Conservation (phyloP, 2,888 invertebrate genomes). For the Drosophila monieri region DNA sequence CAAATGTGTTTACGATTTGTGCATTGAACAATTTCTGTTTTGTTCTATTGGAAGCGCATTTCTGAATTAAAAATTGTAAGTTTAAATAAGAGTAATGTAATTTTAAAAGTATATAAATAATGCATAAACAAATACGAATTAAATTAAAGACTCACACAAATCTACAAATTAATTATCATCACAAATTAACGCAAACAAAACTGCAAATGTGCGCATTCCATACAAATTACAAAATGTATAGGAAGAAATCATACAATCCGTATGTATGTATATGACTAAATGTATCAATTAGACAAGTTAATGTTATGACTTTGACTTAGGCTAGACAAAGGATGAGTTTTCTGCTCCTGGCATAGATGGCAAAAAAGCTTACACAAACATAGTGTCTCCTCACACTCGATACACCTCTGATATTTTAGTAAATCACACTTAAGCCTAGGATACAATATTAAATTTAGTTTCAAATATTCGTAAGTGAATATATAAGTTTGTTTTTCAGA, state of each 20-base stretch:
- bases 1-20: constrained; percentile 53
- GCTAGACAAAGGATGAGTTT: constrained; percentile 59
- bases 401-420: constrained; percentile 64
- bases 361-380: constrained; percentile 53
- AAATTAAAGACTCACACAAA: constrained; percentile 42
- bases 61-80: constrained; percentile 15
- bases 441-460: constrained; percentile 65
- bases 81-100: constrained; percentile 20
- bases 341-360: constrained; percentile 67
- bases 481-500: constrained; percentile 25
- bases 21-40: constrained; percentile 58
- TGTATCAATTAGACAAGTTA: constrained; percentile 50
- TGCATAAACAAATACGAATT: constrained; percentile 19
- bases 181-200: constrained; percentile 60
- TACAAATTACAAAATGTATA: constrained; percentile 24
- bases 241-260: constrained; percentile 31
- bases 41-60: constrained; percentile 45
- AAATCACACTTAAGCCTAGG: constrained; percentile 60
- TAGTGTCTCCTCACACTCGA: constrained; percentile 10
- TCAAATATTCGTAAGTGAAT: constrained; percentile 47
- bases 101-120: constrained; percentile 10
- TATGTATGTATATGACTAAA: constrained; percentile 39
- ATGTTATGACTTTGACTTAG: constrained; percentile 73
- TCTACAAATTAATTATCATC: constrained; percentile 62
- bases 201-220: constrained; percentile 31